Evolutionary conservation across 2,113 vertebrate species (phyloP).

Genomic region (Hassar affinis): DNA sequence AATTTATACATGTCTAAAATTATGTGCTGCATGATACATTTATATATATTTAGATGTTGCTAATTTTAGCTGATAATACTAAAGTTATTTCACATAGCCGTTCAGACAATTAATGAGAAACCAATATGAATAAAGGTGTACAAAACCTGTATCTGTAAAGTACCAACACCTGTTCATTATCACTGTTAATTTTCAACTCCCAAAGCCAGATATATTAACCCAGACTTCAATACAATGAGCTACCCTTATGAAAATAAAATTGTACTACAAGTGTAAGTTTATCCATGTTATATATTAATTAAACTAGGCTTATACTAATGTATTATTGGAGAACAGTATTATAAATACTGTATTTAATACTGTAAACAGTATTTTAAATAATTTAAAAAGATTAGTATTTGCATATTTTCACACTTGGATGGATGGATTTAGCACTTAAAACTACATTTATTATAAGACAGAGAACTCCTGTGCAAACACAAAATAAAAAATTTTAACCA

Average conservation of each 20-base stretch:
- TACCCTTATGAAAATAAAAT: not conserved
- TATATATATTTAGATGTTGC: not conserved
- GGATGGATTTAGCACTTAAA: not conserved
- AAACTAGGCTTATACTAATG: not conserved
- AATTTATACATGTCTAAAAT: not conserved
- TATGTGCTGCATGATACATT: not conserved
- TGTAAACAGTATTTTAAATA: too few relatives aligned
- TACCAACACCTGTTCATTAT: not conserved
- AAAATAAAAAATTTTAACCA: not conserved
- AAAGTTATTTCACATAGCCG: not conserved
- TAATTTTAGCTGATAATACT: not conserved
- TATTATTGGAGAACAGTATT: not conserved
- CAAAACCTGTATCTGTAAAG: not conserved
- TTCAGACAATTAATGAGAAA: not conserved
- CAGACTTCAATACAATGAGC: not conserved
- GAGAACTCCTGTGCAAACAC: not conserved
- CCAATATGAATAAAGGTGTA: not conserved
- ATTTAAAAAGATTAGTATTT: too few relatives aligned
- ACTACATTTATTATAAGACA: not conserved
- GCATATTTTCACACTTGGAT: not conserved
- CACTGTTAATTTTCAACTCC: not conserved
- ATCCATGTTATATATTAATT: not conserved
- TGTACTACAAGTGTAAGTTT: not conserved
- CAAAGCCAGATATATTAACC: not conserved
- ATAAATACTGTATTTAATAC: too few relatives aligned